These are phyloP conservation scores for Myripristis jacobus DNA, from an alignment of 2,797 vertebrate species.

Conservation along the genomic window DNA sequence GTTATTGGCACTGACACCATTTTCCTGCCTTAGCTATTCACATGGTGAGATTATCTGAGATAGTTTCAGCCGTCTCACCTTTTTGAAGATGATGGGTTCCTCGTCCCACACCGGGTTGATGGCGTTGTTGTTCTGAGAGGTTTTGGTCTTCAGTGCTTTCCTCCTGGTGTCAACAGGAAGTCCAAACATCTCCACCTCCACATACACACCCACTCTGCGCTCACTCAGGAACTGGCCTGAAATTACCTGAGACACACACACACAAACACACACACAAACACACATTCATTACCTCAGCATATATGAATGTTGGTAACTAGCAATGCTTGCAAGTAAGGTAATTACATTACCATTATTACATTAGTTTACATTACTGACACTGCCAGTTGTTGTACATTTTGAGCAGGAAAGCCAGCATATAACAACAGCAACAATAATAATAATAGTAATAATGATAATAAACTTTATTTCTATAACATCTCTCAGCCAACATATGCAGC, in stretches of 20 bases:
- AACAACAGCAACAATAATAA: no score
- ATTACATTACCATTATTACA: no score
- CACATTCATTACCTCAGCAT: neutral
- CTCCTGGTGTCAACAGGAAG: constrained; percentile 95
- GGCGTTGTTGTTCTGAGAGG: constrained; percentile 95
- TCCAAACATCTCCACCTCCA: constrained; percentile 98
- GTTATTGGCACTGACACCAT: neutral
- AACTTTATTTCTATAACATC: no score
- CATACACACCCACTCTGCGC: constrained; percentile 93
- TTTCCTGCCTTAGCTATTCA: neutral
- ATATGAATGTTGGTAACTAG: no score
- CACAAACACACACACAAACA: neutral
- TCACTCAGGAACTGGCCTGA: constrained; percentile 97
- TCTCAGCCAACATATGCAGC: no score
- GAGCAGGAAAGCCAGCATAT: no score
- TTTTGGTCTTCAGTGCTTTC: constrained; percentile 96
- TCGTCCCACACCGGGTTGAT: constrained; percentile 98
- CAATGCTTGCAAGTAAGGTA: no score
- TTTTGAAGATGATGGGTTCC: constrained; percentile 95
- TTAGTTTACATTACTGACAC: no score
- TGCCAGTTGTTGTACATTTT: no score
- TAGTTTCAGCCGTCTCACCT: constrained; percentile 79
- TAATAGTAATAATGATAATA: no score
- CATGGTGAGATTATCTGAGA: neutral
- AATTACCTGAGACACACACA: constrained; percentile 85